These are phyloP conservation scores for Phragmatobia fuliginosa DNA, from an alignment of 2,888 invertebrate species.

Conservation along the genomic window DNA sequence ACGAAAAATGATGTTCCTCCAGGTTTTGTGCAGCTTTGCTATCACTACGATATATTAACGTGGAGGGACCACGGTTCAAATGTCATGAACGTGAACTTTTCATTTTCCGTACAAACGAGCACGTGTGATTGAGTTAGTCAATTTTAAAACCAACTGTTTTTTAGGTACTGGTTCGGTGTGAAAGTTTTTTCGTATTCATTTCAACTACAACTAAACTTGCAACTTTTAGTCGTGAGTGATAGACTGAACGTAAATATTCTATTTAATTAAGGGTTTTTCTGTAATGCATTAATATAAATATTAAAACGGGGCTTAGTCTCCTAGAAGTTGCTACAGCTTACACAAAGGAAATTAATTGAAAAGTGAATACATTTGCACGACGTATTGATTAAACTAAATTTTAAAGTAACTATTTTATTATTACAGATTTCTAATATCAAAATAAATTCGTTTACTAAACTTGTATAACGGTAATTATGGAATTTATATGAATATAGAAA, in stretches of 20 bases:
- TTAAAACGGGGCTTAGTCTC: background rate
- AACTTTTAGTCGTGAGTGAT: conserved; percentile 14
- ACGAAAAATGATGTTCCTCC: too few relatives aligned
- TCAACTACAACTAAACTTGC: conserved; percentile 16
- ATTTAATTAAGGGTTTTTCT: background rate
- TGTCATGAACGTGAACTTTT: conserved; percentile 8
- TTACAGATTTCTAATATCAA: too few relatives aligned
- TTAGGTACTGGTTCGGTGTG: conserved; percentile 15
- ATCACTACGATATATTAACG: too few relatives aligned
- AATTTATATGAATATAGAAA: conserved; percentile 18
- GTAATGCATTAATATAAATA: background rate
- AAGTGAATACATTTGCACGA: too few relatives aligned
- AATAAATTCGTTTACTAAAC: too few relatives aligned
- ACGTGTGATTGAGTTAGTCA: conserved; percentile 18
- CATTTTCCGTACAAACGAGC: background rate
- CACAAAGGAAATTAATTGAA: too few relatives aligned
- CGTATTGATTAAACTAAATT: too few relatives aligned
- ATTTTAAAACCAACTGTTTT: conserved; percentile 32
- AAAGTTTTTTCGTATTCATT: conserved; percentile 36
- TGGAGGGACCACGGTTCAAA: too few relatives aligned
- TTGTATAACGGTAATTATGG: background rate
- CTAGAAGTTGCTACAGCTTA: too few relatives aligned
- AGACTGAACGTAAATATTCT: background rate
- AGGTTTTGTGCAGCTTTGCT: too few relatives aligned
- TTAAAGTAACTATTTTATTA: too few relatives aligned